Percentiles rank a stretch among this genome's conserved stretches.
Evolutionary conservation across 2,113 vertebrate species (phyloP).

Genomic region (Eonycteris spelaea): DNA sequence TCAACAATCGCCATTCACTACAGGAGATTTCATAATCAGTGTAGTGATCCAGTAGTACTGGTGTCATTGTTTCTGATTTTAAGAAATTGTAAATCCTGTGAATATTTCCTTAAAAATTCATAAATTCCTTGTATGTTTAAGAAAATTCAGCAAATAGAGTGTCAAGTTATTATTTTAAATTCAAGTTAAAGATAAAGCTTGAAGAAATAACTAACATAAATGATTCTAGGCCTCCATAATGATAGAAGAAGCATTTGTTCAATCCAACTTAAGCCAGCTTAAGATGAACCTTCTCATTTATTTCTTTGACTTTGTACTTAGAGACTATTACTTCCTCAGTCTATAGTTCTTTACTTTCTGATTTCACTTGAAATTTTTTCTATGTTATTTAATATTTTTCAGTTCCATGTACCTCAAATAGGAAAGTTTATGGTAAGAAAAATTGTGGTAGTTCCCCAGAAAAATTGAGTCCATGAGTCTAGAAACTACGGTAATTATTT

Average conservation of each 20-base stretch:
- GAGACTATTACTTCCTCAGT: neutral
- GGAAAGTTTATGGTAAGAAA: neutral
- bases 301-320: neutral
- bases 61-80: constrained; percentile 16
- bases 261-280: neutral
- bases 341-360: neutral
- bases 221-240: neutral
- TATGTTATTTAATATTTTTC: constrained; percentile 11
- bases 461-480: constrained; percentile 1
- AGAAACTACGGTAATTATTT: neutral
- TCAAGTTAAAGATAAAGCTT: constrained; percentile 8
- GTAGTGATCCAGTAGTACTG: neutral
- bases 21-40: neutral
- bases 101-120: constrained; percentile 22
- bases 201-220: neutral
- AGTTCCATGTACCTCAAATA: constrained; percentile 33
- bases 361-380: constrained; percentile 19
- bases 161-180: neutral
- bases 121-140: neutral
- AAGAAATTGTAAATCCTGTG: neutral
- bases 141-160: constrained; percentile 18
- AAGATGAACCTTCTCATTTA: neutral
- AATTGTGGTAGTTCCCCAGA: neutral
- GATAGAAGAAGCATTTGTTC: neutral
- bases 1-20: neutral